phyloP scores from a whole-genome alignment of 1,140 invertebrate species.

The Muscidifurax raptorellus region DNA sequence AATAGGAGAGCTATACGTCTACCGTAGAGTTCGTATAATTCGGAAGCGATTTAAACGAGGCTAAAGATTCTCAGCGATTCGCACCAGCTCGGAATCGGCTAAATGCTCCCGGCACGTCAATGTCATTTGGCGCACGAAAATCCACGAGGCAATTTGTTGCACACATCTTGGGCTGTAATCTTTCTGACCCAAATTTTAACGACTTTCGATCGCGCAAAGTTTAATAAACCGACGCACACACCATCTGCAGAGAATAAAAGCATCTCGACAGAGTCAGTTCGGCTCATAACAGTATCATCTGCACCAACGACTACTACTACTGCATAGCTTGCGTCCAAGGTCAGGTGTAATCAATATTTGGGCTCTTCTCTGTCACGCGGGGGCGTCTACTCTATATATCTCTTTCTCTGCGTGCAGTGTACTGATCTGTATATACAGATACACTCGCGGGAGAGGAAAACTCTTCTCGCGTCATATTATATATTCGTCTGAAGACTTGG shows the following conservation, averaged over 20 bases:
- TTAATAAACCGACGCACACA: background rate
- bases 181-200: background rate
- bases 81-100: background rate
- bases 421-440: conserved; percentile 5
- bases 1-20: background rate
- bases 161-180: background rate
- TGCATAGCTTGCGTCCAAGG: conserved; percentile 32
- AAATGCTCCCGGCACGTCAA: conserved; percentile 48
- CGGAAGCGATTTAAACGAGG: conserved; percentile 25
- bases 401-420: background rate
- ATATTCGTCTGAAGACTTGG: background rate
- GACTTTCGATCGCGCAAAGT: background rate
- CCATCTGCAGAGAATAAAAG: background rate
- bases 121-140: conserved; percentile 46
- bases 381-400: background rate
- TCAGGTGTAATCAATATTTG: conserved; percentile 55
- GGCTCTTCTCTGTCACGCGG: conserved; percentile 37
- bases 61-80: conserved; percentile 40
- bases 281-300: conserved; percentile 10
- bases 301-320: background rate
- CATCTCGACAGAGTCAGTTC: background rate
- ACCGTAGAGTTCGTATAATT: conserved; percentile 9
- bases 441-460: too few relatives aligned
- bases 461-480: background rate
- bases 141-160: conserved; percentile 11